Base-by-base conservation (phyloP, 2,113 vertebrate species). In the Ibidorhyncha struthersii region DNA sequence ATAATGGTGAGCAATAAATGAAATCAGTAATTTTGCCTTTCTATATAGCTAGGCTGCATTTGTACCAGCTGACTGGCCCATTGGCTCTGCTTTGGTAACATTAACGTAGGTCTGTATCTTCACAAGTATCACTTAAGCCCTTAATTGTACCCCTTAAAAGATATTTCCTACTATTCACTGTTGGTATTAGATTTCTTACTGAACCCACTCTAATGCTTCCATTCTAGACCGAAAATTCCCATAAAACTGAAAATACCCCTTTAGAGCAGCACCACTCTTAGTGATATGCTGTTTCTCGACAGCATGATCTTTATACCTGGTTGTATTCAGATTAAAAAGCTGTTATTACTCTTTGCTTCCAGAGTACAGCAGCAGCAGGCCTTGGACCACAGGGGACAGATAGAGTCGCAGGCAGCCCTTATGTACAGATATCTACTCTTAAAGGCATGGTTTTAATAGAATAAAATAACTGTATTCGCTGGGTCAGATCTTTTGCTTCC, bases 321-420 rank as follows among this genome's bases (percentile, higher is more conserved):
- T 62, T 80, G 43, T 76, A 69, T 73, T 73, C 67, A 49, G 47
- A 86, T 90, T 82, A 76, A 83, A 85, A 87, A 66, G 23, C n/a
- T 93, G 36, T 65, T 82, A 58, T 30, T 77, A 40, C 45, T 80
- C 69, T 49, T 43, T 70, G 21, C 70, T 93, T 82, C 70, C 72
- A 81, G 81, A 94, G 52, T 50, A 86, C 90, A 95, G 82, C 82
- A 82, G 61, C 38, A 88, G 23, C 77, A 78, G 43, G 29, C 53
- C 53, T 66, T 2, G 4, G 82, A 52, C 18, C 67, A 47, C 71
- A 66, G 43, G 73, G 56, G 27, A 34, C 76, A 69, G 58, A 69
- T 4, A 53, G 41, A 29, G 11, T 65, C 86, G 43, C 78, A 50
- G 50, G 38, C 59, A 89, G 43, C 7, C 62, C 27, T 63, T 66